Evolutionary conservation across 1,140 invertebrate genomes (phyloP).

Genomic region (Lucilia cuprina): DNA sequence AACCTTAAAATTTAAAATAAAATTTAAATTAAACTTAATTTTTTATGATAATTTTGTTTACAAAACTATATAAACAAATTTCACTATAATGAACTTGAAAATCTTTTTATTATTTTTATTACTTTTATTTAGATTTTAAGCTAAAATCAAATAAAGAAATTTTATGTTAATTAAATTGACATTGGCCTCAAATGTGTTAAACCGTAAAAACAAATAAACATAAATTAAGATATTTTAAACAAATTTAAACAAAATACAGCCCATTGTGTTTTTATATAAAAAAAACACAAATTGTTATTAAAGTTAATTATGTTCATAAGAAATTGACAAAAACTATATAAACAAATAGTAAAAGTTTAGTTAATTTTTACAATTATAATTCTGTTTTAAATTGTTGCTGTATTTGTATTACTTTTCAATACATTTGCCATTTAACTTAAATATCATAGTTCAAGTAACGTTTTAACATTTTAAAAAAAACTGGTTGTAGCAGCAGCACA

Average conservation of each 20-base stretch:
- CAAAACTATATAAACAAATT: neutral
- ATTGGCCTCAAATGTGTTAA: slow-evolving; percentile 43
- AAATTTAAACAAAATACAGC: neutral
- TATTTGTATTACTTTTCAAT: neutral
- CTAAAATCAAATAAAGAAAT: slow-evolving; percentile 28
- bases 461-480: neutral
- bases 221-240: neutral
- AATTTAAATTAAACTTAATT: neutral
- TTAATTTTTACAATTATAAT: neutral
- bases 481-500: neutral
- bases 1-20: too few relatives aligned
- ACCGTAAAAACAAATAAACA: neutral
- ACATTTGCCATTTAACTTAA: slow-evolving; percentile 4
- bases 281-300: neutral
- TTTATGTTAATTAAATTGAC: slow-evolving; percentile 52
- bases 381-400: neutral
- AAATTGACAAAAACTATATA: neutral
- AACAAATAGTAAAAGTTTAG: neutral
- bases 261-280: neutral
- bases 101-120: neutral
- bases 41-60: neutral
- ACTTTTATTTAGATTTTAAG: too few relatives aligned
- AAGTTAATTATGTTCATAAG: neutral
- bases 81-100: neutral
- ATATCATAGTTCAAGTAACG: slow-evolving; percentile 9